Evolutionary conservation across 2,797 vertebrate genomes (phyloP).

Genomic region (Rallus crepitans): DNA sequence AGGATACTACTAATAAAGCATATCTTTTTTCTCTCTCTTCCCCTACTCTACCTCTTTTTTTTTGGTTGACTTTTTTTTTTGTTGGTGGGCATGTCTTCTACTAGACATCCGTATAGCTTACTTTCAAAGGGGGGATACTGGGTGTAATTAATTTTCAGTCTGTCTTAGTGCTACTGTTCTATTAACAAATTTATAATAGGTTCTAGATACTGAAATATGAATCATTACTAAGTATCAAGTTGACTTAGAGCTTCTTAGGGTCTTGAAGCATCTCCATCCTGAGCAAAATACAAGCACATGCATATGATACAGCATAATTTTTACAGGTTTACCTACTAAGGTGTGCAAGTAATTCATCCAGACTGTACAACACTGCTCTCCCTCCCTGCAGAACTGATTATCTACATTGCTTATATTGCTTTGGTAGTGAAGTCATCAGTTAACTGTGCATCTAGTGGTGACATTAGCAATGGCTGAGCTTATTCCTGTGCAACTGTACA

Average conservation of each 20-base stretch:
- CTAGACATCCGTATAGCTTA: not conserved
- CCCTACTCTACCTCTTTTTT: too few relatives aligned
- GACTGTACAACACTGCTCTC: not conserved
- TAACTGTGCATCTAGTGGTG: not conserved
- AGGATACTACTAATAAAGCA: not conserved
- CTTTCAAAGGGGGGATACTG: not conserved
- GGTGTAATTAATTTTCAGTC: not conserved
- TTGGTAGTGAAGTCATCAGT: not conserved
- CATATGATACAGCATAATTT: not conserved
- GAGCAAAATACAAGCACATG: not conserved
- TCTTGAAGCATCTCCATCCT: not conserved
- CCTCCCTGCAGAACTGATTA: not conserved
- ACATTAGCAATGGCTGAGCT: not conserved
- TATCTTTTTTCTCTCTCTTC: accelerated
- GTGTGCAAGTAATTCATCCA: not conserved
- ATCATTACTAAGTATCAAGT: not conserved
- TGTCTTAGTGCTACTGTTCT: not conserved
- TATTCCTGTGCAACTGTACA: not conserved
- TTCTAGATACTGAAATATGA: not conserved
- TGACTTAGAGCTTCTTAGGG: not conserved
- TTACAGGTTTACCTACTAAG: not conserved
- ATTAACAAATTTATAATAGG: not conserved
- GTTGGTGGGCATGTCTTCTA: not conserved
- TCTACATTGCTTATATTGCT: not conserved
- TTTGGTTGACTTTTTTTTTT: too few relatives aligned